Conservation (phyloP, 2,113 vertebrate genomes). For the Gadus macrocephalus region DNA sequence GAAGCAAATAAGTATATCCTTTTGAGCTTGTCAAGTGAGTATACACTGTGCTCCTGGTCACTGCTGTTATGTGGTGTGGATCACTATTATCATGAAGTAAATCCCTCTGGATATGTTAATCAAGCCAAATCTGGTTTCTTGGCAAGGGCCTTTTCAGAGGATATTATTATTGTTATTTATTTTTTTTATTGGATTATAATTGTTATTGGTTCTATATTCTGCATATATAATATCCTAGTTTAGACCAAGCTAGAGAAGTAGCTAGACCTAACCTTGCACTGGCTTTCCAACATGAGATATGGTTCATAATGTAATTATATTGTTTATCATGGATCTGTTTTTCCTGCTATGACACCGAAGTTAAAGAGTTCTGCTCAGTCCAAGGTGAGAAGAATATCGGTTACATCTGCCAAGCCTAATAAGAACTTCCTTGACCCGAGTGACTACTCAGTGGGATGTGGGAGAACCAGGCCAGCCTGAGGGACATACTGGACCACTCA, state of each 20-base stretch:
- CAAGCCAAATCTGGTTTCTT: neutral
- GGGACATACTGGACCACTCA: conserved; percentile 82
- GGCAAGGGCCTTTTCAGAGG: neutral
- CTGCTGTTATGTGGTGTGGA: no score
- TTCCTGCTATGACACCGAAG: neutral
- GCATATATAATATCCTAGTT: no score
- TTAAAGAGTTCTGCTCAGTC: no score
- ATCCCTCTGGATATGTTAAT: neutral
- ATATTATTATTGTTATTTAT: neutral
- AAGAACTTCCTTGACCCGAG: conserved; percentile 67
- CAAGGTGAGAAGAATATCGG: neutral
- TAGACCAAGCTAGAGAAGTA: no score
- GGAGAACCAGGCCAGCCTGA: conserved; percentile 76
- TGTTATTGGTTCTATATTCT: no score
- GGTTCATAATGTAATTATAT: no score
- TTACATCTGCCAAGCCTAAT: neutral
- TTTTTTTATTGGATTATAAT: neutral
- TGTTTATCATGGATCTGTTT: no score
- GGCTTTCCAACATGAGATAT: no score
- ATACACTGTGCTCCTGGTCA: neutral
- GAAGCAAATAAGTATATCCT: conserved; percentile 81
- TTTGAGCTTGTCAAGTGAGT: conserved; percentile 32
- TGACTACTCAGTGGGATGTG: conserved; percentile 62
- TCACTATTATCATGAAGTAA: neutral
- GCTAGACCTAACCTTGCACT: no score